Conservation (phyloP, 1,140 invertebrate genomes). For the Gerris buenoi region DNA sequence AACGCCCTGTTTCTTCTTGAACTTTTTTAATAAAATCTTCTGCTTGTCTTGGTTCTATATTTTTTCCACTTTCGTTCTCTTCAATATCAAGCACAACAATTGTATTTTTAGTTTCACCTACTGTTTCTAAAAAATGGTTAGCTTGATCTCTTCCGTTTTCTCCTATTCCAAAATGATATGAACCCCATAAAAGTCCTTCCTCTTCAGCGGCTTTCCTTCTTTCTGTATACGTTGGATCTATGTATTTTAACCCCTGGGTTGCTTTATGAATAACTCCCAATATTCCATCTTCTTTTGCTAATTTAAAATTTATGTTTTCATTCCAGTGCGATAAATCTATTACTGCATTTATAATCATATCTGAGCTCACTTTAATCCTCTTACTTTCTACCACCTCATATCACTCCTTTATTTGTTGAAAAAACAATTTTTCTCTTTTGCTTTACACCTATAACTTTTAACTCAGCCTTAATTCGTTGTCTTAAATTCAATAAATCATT, state of each 20-base stretch:
- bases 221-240: neutral
- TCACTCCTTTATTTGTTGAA: too few relatives aligned
- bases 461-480: too few relatives aligned
- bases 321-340: neutral
- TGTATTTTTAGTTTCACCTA: too few relatives aligned
- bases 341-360: too few relatives aligned
- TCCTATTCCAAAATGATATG: constrained; percentile 5
- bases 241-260: constrained; percentile 2
- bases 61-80: neutral
- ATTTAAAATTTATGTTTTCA: neutral
- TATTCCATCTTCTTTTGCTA: neutral
- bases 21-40: constrained; percentile 11
- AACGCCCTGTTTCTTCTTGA: neutral
- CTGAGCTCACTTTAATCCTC: too few relatives aligned
- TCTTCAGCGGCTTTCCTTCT: neutral
- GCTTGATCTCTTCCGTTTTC: neutral
- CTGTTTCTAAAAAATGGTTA: constrained; percentile 6
- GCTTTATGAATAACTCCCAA: constrained; percentile 3
- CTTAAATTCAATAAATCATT: too few relatives aligned
- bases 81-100: too few relatives aligned
- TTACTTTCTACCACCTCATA: too few relatives aligned
- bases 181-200: neutral
- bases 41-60: constrained; percentile 6
- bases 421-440: too few relatives aligned
- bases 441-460: too few relatives aligned